These are phyloP conservation scores for Premnoplex brunnescens DNA, from an alignment of 2,797 vertebrate genomes.

Conservation along the genomic window DNA sequence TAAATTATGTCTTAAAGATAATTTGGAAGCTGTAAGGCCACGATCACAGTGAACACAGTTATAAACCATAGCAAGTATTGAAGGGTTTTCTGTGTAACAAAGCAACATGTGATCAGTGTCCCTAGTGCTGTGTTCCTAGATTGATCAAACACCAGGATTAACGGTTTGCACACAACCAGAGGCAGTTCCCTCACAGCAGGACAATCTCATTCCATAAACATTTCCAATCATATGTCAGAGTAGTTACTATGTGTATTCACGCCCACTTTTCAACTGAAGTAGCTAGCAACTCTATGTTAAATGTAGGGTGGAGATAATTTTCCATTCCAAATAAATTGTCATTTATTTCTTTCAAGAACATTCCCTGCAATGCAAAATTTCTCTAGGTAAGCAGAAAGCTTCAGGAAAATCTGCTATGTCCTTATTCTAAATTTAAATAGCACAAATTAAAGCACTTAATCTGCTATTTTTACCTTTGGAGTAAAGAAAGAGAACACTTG, in stretches of 20 bases:
- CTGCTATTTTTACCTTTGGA: neutral
- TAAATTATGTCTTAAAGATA: neutral
- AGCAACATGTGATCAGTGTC: neutral
- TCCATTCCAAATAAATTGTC: neutral
- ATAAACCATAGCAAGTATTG: neutral
- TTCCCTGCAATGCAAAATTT: neutral
- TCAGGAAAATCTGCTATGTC: neutral
- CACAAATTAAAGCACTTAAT: neutral
- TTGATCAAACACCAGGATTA: neutral
- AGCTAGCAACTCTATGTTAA: neutral
- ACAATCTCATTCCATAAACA: neutral
- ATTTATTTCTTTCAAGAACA: neutral
- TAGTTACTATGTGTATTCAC: neutral
- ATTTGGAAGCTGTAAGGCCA: neutral
- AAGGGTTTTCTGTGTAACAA: neutral
- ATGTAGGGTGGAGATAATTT: neutral
- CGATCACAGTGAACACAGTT: neutral
- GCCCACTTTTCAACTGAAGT: neutral
- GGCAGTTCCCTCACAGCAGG: neutral
- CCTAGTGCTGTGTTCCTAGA: neutral
- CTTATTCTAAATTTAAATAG: neutral
- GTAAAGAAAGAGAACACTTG: neutral
- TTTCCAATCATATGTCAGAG: neutral
- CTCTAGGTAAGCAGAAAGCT: neutral
- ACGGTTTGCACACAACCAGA: neutral